Evolutionary conservation across 2,888 invertebrate genomes (phyloP).

Genomic region (Tortrix viridana): DNA sequence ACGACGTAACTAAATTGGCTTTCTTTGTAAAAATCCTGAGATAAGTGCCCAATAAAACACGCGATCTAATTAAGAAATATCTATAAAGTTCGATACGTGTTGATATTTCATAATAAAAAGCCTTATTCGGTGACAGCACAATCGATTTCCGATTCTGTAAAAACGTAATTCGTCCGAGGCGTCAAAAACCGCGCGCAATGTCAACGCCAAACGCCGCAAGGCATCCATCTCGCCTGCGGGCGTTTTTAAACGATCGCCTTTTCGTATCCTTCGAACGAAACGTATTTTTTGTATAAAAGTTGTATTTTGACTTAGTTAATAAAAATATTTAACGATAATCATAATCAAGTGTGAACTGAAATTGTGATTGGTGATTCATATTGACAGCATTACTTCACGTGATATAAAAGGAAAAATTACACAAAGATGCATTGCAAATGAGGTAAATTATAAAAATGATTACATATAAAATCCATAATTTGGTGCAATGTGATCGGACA

Average conservation of each 20-base stretch:
- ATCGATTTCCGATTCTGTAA: constrained; percentile 41
- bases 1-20: not conserved
- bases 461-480: constrained; percentile 4
- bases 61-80: constrained; percentile 37
- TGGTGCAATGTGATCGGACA: constrained; percentile 9
- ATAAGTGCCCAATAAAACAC: constrained; percentile 16
- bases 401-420: not conserved
- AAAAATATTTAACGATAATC: not conserved
- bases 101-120: constrained; percentile 35
- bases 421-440: not conserved
- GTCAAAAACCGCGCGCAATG: constrained; percentile 53
- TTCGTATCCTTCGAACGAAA: not conserved
- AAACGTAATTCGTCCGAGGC: constrained; percentile 51
- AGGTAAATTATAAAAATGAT: not conserved
- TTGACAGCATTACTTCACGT: not conserved
- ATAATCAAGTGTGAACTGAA: not conserved
- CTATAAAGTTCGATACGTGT: constrained; percentile 35
- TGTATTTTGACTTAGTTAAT: constrained; percentile 13
- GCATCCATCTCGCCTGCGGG: constrained; percentile 44
- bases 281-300: constrained; percentile 16
- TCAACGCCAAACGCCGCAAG: constrained; percentile 51
- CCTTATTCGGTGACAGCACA: constrained; percentile 40
- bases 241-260: constrained; percentile 37
- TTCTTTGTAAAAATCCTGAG: constrained; percentile 1
- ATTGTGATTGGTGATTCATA: not conserved